A percentile compares a stretch with the other conserved stretches of the same genome.
phyloP scores from a whole-genome alignment of 2,113 vertebrate species.

The Gallinago undulata region DNA sequence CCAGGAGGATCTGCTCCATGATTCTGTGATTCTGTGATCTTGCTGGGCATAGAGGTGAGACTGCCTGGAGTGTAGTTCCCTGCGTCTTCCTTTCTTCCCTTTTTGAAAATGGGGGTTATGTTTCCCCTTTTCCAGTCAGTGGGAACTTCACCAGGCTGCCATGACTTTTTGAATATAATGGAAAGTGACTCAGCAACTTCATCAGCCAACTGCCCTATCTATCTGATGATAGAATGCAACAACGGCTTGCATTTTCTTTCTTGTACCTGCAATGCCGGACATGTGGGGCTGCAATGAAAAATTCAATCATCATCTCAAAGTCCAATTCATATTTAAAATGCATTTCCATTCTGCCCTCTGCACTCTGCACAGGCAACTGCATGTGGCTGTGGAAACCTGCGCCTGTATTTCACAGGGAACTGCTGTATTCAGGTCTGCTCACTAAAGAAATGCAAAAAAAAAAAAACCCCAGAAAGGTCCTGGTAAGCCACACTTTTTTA shows the following conservation, averaged over 20 bases:
- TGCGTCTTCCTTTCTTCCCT: too few relatives aligned
- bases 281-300: not conserved
- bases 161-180: too few relatives aligned
- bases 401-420: not conserved
- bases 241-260: not conserved
- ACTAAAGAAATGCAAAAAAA: not conserved
- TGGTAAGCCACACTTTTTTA: not conserved
- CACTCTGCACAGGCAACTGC: not conserved
- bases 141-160: too few relatives aligned
- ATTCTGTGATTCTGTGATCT: too few relatives aligned
- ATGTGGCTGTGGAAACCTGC: not conserved
- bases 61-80: too few relatives aligned
- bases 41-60: too few relatives aligned
- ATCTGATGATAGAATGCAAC: not conserved
- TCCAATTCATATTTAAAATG: not conserved
- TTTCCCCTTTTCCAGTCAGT: too few relatives aligned
- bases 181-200: too few relatives aligned
- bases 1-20: too few relatives aligned
- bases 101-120: too few relatives aligned
- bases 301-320: not conserved
- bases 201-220: not conserved
- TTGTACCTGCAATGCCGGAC: not conserved
- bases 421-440: not conserved
- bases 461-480: not conserved
- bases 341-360: not conserved